Base-by-base conservation (phyloP, 2,888 invertebrate genomes). In the Hoplodrina ambigua region DNA sequence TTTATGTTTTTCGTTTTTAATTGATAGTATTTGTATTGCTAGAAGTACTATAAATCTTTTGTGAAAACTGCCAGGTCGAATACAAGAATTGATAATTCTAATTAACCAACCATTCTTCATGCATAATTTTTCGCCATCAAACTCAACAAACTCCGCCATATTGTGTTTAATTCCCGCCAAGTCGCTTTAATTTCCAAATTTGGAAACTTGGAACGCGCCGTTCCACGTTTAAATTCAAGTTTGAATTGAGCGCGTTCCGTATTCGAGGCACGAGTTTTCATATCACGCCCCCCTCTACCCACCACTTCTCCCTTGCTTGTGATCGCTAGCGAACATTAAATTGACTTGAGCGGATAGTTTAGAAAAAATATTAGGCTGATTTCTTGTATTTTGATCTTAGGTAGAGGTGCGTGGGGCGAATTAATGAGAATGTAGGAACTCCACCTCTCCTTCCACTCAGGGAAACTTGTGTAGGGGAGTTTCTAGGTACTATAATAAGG, bases 101-200 rank as follows among this genome's bases (percentile, higher is more conserved):
- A 78, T 56, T 55, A n/a, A 71, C 17, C 8, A 56, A 30, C 19
- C 19, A 72, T 30, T 17, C 25, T 11, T 41, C 41, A 53, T 44
- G 74, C 60, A 54, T 64, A 56, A 73, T 85, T 83, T 84, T 85
- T 84, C 60, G 54, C 59, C 55, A 65, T 67, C 63, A 72, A 83
- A 75, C 75, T 80, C 68, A 15, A 71, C 73, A 78, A 80, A 81
- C 69, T 82, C 86, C 89, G 88, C 91, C 91, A 92, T 92, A 90
- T 92, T 93, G 92, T 91, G 91, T 93, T 94, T 94, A 94, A 94
- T 94, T 94, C 93, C 84, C 91, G 89, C 87, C 92, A 92, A 94
- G 93, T 92, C 91, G 91, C 88, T 92, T 92, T 93, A 94, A 94
- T 94, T 95, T 94, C 92, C 93, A 89, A 94, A 94, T 94, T 94